These are phyloP conservation scores for Cosmopolites sordidus DNA, from an alignment of 2,888 invertebrate genomes.

Conservation along the genomic window DNA sequence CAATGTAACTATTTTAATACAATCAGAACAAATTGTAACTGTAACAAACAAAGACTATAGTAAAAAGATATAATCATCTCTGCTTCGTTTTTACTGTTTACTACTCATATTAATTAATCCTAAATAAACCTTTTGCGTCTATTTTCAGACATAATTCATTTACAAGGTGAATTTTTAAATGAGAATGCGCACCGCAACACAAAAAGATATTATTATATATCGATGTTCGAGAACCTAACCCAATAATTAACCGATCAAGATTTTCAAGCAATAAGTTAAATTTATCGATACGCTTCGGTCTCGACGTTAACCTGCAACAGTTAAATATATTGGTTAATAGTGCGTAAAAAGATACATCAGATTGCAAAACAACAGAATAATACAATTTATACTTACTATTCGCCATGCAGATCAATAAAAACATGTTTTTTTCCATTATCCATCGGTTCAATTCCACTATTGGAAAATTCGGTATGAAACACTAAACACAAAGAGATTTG, in stretches of 20 bases:
- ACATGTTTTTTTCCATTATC: too few species aligned
- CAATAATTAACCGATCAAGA: slow-evolving; percentile 2
- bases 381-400: neutral
- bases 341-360: neutral
- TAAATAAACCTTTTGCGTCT: neutral
- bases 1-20: too few species aligned
- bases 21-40: too few species aligned
- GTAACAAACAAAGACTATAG: too few species aligned
- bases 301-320: neutral
- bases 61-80: too few species aligned
- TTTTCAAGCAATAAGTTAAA: slow-evolving; percentile 2
- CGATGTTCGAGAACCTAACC: slow-evolving; percentile 1
- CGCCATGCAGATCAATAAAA: neutral
- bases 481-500: too few species aligned
- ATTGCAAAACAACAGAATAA: neutral
- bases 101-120: too few species aligned
- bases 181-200: neutral
- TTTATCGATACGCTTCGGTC: neutral
- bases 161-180: neutral
- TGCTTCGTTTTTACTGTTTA: too few species aligned
- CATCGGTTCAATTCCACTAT: too few species aligned
- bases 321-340: slow-evolving; percentile 1
- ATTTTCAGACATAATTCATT: neutral
- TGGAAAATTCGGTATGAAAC: too few species aligned
- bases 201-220: slow-evolving; percentile 1